Evolutionary conservation across 2,113 vertebrate species (phyloP).

Genomic region (Chloroceryle aenea): DNA sequence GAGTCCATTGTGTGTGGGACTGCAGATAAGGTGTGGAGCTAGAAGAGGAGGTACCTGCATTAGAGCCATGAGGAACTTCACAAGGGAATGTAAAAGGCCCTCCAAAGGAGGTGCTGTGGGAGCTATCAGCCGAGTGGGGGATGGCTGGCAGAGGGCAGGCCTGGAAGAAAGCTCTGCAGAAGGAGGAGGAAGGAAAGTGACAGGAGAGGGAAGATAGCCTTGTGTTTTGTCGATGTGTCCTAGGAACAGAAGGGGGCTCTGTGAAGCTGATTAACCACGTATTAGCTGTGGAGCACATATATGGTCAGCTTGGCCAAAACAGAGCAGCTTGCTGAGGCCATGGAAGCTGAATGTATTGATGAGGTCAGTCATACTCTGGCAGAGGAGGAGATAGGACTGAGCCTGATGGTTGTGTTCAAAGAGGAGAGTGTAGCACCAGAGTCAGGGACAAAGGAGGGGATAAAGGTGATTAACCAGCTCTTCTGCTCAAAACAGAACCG

Average conservation of each 20-base stretch:
- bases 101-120: fast-evolving
- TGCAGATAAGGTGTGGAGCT: not conserved
- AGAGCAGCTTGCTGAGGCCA: not conserved
- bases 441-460: not conserved
- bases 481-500: not conserved
- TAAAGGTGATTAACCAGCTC: not conserved
- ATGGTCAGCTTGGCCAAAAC: not conserved
- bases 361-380: not conserved
- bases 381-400: not conserved
- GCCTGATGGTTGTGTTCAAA: not conserved
- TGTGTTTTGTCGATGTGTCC: not conserved
- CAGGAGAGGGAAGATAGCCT: not conserved
- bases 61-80: not conserved
- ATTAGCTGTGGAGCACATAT: not conserved
- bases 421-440: not conserved
- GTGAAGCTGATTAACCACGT: not conserved
- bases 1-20: not conserved
- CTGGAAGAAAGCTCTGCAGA: not conserved
- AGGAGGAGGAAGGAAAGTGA: not conserved
- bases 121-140: not conserved
- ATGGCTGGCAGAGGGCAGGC: not conserved
- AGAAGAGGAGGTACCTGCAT: not conserved
- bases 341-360: not conserved
- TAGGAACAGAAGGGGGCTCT: not conserved
- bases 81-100: not conserved